A percentile compares a stretch with the other conserved stretches of the same genome.
phyloP scores from a whole-genome alignment of 2,888 invertebrate genomes.

The Anorthoa munda region DNA sequence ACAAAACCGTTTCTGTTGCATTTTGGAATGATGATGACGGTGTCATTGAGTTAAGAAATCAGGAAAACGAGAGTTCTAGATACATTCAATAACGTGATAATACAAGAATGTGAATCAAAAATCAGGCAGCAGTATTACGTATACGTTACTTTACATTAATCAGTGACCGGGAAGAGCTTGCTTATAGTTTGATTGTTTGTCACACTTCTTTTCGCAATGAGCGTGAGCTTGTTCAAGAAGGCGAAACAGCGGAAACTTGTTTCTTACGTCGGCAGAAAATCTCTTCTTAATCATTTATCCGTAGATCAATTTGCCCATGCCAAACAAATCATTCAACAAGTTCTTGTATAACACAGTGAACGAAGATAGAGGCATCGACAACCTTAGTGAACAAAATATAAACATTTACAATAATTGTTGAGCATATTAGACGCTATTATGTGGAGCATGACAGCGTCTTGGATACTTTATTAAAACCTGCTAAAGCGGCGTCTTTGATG shows the following conservation, averaged over 20 bases:
- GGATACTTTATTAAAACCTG: no score
- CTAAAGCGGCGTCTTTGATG: no score
- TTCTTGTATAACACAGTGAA: not conserved
- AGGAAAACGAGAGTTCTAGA: not conserved
- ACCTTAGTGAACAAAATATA: not conserved
- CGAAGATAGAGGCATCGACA: not conserved
- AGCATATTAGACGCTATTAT: no score
- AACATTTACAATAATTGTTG: not conserved
- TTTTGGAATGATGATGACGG: no score
- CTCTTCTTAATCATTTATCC: not conserved
- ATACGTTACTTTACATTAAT: not conserved
- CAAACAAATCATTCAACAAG: not conserved
- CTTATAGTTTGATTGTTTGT: no score
- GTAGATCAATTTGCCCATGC: not conserved
- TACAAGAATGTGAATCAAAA: no score
- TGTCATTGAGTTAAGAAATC: not conserved
- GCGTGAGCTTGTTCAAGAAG: no score
- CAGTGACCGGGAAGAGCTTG: not conserved
- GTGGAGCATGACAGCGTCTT: no score
- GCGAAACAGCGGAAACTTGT: no score
- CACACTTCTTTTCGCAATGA: no score
- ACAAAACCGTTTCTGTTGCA: no score
- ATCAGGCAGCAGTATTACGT: no score
- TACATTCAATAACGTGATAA: not conserved
- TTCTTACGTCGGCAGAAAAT: not conserved